Evolutionary conservation across 2,797 vertebrate species (phyloP), one percentile per base, ranked within the genome.

Genomic region (Poecilia wingei): DNA sequence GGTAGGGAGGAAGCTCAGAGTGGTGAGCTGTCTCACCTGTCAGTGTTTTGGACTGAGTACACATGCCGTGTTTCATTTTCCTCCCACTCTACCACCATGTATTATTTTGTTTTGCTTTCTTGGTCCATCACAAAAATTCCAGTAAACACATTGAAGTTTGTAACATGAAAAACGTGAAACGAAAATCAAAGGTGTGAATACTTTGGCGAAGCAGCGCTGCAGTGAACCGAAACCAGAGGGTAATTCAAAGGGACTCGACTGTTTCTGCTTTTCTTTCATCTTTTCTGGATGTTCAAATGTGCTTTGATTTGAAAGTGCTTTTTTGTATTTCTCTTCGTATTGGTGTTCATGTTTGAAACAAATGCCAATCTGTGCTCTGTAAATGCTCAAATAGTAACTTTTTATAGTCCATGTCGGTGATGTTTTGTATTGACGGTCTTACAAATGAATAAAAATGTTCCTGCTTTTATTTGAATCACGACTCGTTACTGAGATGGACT

Each of bases 271-370:
- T 84, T 87, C 55, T 87, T 87, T 84, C 43, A 77, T 88, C 74
- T 86, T 76, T 77, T 87, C 79, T 86, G 82, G 87, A 90, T 91
- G 90, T 93, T 93, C 84, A 86, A 83, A 79, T 71, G 93, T 95
- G 91, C 91, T 93, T 94, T 93, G 83, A 90, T 93, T 94, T 90
- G 55, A 84, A 90, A 92, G 93, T 94, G 89, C 79, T 91, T 94
- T 94, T 93, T 93, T 88, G 94, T 95, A 93, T 93, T 90, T 91
- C 86, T 92, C 86, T 93, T 87, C 81, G 89, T 95, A 88, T 89
- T 36, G 85, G 94, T 93, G 90, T 92, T 94, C 79, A 92, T 93
- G 93, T 96, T 93, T 89, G 57, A 94, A 95, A 95, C 95, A 95
- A 95, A 96, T 89, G 82, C 85, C 89, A 86, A 87, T 89, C 91